These are phyloP conservation scores for Rhynchophorus ferrugineus DNA, from an alignment of 1,140 invertebrate species.

Conservation along the genomic window DNA sequence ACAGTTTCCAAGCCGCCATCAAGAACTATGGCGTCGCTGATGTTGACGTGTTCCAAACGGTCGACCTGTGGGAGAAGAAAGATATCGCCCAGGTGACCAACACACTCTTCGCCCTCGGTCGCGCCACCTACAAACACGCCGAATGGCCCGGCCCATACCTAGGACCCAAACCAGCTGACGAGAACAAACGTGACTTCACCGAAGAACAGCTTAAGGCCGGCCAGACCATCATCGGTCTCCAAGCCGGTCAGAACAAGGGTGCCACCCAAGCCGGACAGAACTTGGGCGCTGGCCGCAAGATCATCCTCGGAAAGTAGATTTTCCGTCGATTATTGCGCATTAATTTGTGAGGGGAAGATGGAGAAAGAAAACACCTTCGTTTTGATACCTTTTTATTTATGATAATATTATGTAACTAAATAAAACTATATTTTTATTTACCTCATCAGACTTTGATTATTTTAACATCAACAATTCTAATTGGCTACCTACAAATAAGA, in stretches of 20 bases:
- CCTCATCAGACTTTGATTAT: no score
- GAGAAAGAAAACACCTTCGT: slow-evolving; percentile 7
- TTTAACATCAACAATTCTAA: no score
- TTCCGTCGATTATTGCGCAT: neutral
- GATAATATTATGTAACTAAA: neutral
- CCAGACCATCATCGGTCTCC: slow-evolving; percentile 83
- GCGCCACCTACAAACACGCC: slow-evolving; percentile 83
- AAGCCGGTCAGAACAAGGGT: slow-evolving; percentile 94
- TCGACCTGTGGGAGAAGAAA: slow-evolving; percentile 91
- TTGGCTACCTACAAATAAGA: no score
- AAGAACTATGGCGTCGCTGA: slow-evolving; percentile 84
- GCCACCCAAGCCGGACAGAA: slow-evolving; percentile 88
- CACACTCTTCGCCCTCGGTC: slow-evolving; percentile 86
- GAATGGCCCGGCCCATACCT: slow-evolving; percentile 85
- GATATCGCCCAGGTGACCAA: slow-evolving; percentile 90
- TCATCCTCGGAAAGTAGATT: slow-evolving; percentile 76
- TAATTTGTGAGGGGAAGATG: neutral
- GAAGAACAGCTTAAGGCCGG: slow-evolving; percentile 88
- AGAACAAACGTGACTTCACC: slow-evolving; percentile 85
- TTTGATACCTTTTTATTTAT: neutral
- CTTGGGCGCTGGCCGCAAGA: slow-evolving; percentile 85
- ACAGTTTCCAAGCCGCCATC: slow-evolving; percentile 83
- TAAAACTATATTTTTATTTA: neutral
- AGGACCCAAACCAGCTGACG: slow-evolving; percentile 84
- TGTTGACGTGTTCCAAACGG: slow-evolving; percentile 93